Conservation (phyloP, 2,797 vertebrate species). For the Acropternis orthonyx region DNA sequence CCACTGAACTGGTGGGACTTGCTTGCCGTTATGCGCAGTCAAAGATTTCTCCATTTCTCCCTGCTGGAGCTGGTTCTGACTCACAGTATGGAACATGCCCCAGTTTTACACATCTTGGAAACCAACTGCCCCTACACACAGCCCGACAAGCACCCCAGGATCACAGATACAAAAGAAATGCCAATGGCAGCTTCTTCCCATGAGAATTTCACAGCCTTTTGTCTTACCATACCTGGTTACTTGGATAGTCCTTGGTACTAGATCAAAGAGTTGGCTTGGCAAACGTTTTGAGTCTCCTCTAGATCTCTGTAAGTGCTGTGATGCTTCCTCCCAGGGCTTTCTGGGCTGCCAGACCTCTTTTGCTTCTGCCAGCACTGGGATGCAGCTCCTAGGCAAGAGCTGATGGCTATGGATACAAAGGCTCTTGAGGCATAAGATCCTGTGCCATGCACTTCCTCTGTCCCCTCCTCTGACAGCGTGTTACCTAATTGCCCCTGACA, state of each 20-base stretch:
- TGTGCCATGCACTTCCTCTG: slow-evolving; percentile 8
- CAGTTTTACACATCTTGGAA: background rate
- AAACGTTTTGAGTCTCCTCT: background rate
- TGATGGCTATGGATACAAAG: background rate
- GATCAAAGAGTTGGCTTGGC: background rate
- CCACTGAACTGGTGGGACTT: background rate
- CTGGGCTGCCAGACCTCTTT: background rate
- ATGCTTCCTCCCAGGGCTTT: background rate
- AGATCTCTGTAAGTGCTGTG: background rate
- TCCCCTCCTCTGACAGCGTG: background rate
- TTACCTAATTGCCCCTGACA: slow-evolving; percentile 56
- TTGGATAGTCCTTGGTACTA: background rate
- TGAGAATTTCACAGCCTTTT: background rate
- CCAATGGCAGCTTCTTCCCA: background rate
- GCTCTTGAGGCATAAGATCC: background rate
- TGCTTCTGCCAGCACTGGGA: background rate
- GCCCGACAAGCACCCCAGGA: background rate
- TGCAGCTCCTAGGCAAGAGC: background rate
- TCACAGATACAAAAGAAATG: background rate
- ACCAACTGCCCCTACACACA: background rate
- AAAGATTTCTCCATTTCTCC: background rate
- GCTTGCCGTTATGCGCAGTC: rapidly evolving
- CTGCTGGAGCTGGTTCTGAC: too few relatives aligned
- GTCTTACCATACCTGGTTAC: background rate
- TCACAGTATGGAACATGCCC: background rate